A percentile compares a stretch with the other conserved stretches of the same genome.
These are phyloP conservation scores for Hetaerina americana DNA, from an alignment of 1,140 invertebrate genomes.

Conservation along the genomic window DNA sequence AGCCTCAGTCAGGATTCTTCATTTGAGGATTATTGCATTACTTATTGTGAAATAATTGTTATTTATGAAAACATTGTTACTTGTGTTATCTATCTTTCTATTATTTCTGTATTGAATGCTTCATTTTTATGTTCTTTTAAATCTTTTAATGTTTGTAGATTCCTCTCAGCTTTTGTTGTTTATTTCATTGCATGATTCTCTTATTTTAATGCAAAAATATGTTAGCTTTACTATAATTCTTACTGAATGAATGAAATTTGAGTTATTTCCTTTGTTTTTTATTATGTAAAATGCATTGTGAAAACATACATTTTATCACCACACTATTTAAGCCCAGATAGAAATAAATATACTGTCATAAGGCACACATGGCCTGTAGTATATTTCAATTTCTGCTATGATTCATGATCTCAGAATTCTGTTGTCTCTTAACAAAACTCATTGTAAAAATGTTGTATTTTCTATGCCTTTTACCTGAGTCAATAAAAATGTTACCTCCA, in stretches of 20 bases:
- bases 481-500: not conserved
- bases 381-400: not conserved
- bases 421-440: not conserved
- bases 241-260: not conserved
- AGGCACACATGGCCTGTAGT: no score
- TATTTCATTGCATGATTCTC: not conserved
- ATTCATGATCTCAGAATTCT: not conserved
- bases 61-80: not conserved
- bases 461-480: not conserved
- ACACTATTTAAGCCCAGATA: no score
- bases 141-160: not conserved
- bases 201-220: not conserved
- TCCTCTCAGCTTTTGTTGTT: not conserved
- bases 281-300: no score
- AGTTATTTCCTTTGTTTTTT: no score
- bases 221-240: not conserved
- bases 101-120: not conserved
- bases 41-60: not conserved
- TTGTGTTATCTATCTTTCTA: not conserved
- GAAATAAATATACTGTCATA: no score
- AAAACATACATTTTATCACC: no score
- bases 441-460: not conserved
- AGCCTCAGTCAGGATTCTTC: slow-evolving; percentile 12
- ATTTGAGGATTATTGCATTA: slow-evolving; percentile 8
- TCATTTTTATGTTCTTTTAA: not conserved